Conservation (phyloP, 2,888 invertebrate species). For the Aplocera efformata region DNA sequence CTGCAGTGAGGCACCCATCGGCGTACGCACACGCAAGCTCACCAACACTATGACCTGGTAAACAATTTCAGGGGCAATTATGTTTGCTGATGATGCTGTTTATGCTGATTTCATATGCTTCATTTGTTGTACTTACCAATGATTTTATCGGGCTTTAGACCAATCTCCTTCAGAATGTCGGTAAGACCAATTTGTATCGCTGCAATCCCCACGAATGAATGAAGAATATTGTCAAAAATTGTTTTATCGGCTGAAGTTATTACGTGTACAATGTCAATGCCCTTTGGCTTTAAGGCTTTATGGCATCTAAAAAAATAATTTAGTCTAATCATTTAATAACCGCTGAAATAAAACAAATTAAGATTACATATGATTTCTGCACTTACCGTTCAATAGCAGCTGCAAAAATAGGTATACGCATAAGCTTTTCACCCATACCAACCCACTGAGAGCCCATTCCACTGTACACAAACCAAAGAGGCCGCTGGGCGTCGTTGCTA, state of each 20-base stretch:
- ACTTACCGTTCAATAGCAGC: slow-evolving; percentile 68
- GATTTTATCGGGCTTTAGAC: slow-evolving; percentile 86
- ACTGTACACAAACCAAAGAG: slow-evolving; percentile 86
- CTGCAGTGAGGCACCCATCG: slow-evolving; percentile 92
- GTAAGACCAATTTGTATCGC: slow-evolving; percentile 82
- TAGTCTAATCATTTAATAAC: too few relatives aligned
- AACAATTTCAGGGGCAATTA: too few relatives aligned
- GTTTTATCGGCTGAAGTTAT: slow-evolving; percentile 82
- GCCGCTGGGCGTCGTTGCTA: slow-evolving; percentile 39
- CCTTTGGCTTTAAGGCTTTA: slow-evolving; percentile 79
- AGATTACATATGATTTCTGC: too few relatives aligned
- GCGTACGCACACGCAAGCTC: slow-evolving; percentile 97
- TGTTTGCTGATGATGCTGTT: too few relatives aligned
- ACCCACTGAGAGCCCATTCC: slow-evolving; percentile 88
- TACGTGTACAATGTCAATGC: slow-evolving; percentile 83
- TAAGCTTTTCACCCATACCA: slow-evolving; percentile 83
- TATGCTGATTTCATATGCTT: slow-evolving; percentile 27
- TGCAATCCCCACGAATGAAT: slow-evolving; percentile 89
- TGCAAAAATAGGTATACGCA: slow-evolving; percentile 82
- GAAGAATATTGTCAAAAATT: slow-evolving; percentile 79
- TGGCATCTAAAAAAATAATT: too few relatives aligned
- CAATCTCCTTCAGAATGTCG: slow-evolving; percentile 65
- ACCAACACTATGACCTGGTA: slow-evolving; percentile 93
- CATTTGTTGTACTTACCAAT: slow-evolving; percentile 83
- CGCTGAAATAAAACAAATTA: slow-evolving; percentile 53